A percentile compares a stretch with the other conserved stretches of the same genome.
Evolutionary conservation across 64 coral and sea anemone genomes (phyloP).

Genomic region (Montipora foliosa): DNA sequence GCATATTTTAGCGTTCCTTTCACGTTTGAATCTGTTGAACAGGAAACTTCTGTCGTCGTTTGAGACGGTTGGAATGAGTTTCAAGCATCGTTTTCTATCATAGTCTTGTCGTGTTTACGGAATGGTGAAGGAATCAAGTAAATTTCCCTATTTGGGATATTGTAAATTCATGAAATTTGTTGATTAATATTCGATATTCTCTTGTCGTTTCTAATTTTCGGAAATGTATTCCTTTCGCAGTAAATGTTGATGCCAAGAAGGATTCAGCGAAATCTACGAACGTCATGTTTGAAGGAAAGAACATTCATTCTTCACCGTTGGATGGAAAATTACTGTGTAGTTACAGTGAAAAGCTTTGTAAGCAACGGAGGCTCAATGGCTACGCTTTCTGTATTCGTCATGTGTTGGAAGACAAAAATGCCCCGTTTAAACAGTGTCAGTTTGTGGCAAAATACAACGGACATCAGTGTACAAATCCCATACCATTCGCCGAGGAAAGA

Average conservation of each 20-base stretch:
- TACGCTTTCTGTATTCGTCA: conserved; percentile 99
- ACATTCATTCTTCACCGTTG: conserved; percentile 98
- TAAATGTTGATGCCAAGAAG: conserved; percentile 92
- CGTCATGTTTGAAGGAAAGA: conserved; percentile 99
- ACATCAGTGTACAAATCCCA: conserved; percentile 99
- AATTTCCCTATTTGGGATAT: conserved; percentile 82
- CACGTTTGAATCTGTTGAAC: conserved; percentile 77
- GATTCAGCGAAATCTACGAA: conserved; percentile 63
- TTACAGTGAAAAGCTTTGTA: conserved; percentile 99
- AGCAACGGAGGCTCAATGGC: conserved; percentile 98
- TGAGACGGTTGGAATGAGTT: conserved; percentile 32
- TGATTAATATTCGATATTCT: conserved; percentile 85
- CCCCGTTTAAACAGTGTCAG: conserved; percentile 99
- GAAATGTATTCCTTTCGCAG: conserved; percentile 85
- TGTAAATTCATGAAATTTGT: conserved; percentile 81
- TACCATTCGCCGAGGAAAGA: conserved; percentile 96
- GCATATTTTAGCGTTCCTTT: conserved; percentile 99
- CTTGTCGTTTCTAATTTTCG: conserved; percentile 86
- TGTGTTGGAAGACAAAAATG: conserved; percentile 99
- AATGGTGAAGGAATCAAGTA: conserved; percentile 79
- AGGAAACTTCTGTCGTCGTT: conserved; percentile 75
- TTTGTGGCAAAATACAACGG: conserved; percentile 99
- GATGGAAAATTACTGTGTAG: conserved; percentile 99
- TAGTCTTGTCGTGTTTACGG: conserved; percentile 27
- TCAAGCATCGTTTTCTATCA: conserved; percentile 65